Evolutionary conservation across 2,113 vertebrate genomes (phyloP).

Genomic region (Amphiprion ocellaris): DNA sequence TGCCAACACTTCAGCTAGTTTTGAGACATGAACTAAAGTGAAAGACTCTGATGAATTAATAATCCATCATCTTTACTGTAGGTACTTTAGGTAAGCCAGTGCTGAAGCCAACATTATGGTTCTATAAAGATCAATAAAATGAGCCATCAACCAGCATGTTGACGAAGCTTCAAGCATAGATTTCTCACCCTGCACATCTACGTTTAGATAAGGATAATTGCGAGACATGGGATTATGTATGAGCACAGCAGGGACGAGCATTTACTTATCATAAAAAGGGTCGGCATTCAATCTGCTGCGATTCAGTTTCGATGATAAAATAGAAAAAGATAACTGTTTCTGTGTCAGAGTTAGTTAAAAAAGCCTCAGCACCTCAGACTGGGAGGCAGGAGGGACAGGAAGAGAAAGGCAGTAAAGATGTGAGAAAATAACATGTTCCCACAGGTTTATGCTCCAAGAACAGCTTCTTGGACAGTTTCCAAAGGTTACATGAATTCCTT

Average conservation of each 20-base stretch:
- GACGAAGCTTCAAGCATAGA: background rate
- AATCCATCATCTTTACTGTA: background rate
- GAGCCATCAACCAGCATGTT: background rate
- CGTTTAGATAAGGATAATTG: background rate
- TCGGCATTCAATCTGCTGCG: background rate
- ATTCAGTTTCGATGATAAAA: conserved; percentile 1
- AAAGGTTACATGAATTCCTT: conserved; percentile 40
- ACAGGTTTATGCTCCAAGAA: conserved; percentile 33
- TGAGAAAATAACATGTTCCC: conserved; percentile 11
- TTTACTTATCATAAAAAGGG: background rate
- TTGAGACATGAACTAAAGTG: background rate
- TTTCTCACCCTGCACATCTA: background rate
- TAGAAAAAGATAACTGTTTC: background rate
- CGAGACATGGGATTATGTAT: background rate
- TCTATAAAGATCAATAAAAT: background rate
- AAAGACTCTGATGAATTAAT: background rate
- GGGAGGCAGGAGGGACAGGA: background rate
- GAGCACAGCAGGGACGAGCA: background rate
- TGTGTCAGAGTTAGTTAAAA: background rate
- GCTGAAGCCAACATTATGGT: background rate
- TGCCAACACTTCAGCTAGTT: background rate
- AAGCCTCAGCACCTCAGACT: conserved; percentile 8
- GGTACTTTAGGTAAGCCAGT: background rate
- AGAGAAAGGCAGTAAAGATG: background rate
- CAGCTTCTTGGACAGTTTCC: conserved; percentile 25